A percentile compares a stretch with the other conserved stretches of the same genome.
phyloP scores from a whole-genome alignment of 2,113 vertebrate species.

The Anolis sagrei region DNA sequence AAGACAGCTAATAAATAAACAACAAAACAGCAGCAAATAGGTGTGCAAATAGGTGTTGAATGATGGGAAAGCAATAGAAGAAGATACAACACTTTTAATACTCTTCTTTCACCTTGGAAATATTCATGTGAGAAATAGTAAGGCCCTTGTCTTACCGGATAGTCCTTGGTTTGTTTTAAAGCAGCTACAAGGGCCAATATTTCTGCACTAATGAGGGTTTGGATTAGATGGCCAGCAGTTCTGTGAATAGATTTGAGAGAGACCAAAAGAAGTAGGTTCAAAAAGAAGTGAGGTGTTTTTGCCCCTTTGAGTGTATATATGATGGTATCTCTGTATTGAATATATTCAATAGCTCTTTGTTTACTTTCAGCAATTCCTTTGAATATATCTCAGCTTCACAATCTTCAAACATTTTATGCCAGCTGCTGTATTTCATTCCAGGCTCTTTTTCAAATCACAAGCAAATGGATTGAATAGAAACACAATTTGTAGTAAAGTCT shows the following conservation, averaged over 20 bases:
- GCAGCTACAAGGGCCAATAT: too few relatives aligned
- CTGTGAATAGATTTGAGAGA: background rate
- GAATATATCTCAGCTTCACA: background rate
- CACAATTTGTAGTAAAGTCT: background rate
- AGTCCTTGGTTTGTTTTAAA: background rate
- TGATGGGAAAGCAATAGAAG: background rate
- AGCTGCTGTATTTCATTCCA: background rate
- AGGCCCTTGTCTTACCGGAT: background rate
- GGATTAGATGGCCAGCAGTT: too few relatives aligned
- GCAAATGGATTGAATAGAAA: background rate
- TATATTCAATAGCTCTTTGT: background rate
- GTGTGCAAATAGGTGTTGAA: background rate
- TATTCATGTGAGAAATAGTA: background rate
- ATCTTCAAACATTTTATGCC: background rate
- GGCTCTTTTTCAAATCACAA: background rate
- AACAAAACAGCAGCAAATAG: background rate
- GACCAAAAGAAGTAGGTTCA: background rate
- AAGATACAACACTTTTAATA: background rate
- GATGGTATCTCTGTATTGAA: background rate
- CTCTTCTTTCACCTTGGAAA: background rate
- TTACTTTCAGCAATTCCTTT: background rate
- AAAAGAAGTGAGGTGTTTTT: background rate
- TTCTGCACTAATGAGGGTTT: too few relatives aligned
- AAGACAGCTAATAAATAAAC: too few relatives aligned
- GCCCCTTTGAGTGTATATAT: background rate